These are phyloP conservation scores for Premnoplex brunnescens DNA, from an alignment of 2,797 vertebrate genomes.

Conservation along the genomic window DNA sequence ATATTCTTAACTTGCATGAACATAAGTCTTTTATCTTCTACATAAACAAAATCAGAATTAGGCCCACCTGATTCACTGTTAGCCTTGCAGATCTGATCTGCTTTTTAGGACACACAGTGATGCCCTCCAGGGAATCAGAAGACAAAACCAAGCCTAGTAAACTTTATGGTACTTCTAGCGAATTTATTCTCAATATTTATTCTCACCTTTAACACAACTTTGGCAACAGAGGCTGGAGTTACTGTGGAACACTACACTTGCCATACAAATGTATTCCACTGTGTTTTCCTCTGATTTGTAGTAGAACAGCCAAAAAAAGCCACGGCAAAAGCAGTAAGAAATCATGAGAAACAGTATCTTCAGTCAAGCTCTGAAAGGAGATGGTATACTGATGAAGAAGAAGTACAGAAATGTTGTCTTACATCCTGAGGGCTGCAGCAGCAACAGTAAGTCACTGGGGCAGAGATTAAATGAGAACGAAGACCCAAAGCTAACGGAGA, in stretches of 20 bases:
- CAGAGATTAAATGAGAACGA: neutral
- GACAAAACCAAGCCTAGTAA: neutral
- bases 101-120: neutral
- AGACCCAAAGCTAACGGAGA: neutral
- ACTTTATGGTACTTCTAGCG: neutral
- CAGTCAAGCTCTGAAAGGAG: constrained; percentile 9
- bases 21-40: neutral
- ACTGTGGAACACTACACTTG: neutral
- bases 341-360: constrained; percentile 13
- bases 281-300: constrained; percentile 5
- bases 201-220: neutral
- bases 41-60: neutral
- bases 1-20: neutral
- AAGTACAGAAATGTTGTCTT: constrained; percentile 13
- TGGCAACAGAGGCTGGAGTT: neutral
- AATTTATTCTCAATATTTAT: neutral
- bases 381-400: neutral
- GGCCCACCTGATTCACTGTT: neutral
- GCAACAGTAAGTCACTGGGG: constrained; percentile 6
- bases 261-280: neutral
- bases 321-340: neutral
- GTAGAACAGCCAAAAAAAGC: neutral
- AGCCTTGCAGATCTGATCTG: neutral
- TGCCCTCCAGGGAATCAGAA: neutral
- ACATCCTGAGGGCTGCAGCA: neutral